Conservation (phyloP, 2,113 vertebrate species). For the Psammodynastes pulverulentus region DNA sequence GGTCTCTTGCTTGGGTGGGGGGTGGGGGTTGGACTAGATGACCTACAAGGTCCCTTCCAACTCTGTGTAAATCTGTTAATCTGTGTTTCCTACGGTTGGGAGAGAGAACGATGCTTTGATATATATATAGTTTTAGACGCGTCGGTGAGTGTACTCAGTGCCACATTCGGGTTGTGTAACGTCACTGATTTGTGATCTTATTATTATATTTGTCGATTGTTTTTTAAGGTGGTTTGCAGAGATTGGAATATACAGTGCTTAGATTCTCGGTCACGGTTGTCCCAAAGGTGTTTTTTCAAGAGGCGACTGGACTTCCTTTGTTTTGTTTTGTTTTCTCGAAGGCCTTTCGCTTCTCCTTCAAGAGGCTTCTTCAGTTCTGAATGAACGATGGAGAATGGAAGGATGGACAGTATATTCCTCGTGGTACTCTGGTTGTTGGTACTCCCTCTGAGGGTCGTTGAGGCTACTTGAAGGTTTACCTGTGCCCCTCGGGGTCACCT, state of each 20-base stretch:
- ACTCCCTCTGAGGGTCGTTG: background rate
- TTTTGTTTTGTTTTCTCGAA: background rate
- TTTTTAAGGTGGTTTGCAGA: background rate
- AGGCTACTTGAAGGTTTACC: background rate
- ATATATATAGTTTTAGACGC: background rate
- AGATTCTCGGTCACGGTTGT: background rate
- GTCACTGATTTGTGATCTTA: background rate
- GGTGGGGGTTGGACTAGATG: too few species aligned
- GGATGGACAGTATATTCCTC: too few species aligned
- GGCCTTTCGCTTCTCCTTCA: background rate
- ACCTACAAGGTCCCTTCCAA: too few species aligned
- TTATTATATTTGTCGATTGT: background rate
- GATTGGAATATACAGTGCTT: background rate
- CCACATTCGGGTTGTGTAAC: background rate
- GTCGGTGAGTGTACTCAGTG: background rate
- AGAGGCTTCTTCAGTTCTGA: background rate
- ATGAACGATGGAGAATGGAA: background rate
- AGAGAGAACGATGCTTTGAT: background rate
- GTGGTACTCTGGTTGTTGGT: too few species aligned
- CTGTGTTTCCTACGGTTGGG: too few species aligned
- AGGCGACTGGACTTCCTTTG: background rate
- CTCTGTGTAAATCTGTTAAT: too few species aligned
- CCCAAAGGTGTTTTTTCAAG: background rate
- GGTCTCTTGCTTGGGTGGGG: too few species aligned
- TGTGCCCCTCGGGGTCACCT: background rate